Percentiles rank a stretch among this genome's conserved stretches.
Conservation (phyloP, 2,113 vertebrate species). For the Clarias batrachus region DNA sequence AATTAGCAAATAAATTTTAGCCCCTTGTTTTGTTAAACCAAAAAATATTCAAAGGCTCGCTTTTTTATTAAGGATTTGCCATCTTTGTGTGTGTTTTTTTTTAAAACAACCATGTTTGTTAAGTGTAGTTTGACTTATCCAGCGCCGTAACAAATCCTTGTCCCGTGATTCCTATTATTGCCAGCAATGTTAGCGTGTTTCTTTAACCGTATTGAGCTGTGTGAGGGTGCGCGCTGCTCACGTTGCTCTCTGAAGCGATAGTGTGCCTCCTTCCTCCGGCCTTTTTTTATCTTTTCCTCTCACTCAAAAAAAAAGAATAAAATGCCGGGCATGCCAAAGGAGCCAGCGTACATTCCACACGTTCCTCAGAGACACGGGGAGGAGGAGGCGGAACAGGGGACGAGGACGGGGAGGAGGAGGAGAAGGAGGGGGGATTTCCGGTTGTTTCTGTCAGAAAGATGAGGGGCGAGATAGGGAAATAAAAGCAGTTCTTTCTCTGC, state of each 20-base stretch:
- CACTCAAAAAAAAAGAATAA: conserved; percentile 14
- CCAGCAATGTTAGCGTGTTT: neutral
- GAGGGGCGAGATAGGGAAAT: neutral
- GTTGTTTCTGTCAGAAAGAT: conserved; percentile 43
- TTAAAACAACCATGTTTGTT: neutral
- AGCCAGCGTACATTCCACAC: conserved; percentile 70
- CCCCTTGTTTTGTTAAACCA: neutral
- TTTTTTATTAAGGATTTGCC: neutral
- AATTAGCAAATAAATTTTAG: neutral
- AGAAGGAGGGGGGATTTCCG: conserved; percentile 15
- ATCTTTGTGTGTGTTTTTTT: neutral
- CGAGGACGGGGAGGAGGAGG: neutral
- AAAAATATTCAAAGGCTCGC: neutral
- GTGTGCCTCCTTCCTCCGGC: neutral
- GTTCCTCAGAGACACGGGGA: conserved; percentile 52
- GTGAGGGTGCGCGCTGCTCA: neutral
- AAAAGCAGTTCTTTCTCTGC: neutral
- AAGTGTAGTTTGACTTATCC: neutral
- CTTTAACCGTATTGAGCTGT: neutral
- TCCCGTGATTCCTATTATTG: neutral
- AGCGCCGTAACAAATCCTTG: neutral
- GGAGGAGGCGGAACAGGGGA: neutral
- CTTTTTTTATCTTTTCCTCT: conserved; percentile 51
- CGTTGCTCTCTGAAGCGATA: neutral
- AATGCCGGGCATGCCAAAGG: conserved; percentile 68